A percentile compares a stretch with the other conserved stretches of the same genome.
These are phyloP conservation scores for Eublepharis macularius DNA, from an alignment of 2,113 vertebrate genomes.

Conservation along the genomic window DNA sequence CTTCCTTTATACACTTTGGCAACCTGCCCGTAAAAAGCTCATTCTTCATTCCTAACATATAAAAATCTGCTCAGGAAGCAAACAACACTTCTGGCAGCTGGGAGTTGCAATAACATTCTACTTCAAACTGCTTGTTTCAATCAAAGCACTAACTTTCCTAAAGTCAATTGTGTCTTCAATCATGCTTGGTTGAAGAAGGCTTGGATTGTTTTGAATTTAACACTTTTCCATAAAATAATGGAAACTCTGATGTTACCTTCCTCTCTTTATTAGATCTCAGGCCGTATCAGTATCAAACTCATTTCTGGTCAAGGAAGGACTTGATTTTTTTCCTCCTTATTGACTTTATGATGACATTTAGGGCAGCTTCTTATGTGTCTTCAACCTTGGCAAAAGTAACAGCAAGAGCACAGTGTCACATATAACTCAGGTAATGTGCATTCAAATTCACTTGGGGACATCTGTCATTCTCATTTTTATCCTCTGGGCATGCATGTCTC, in stretches of 20 bases:
- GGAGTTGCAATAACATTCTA: constrained; percentile 21
- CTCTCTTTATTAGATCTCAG: constrained; percentile 29
- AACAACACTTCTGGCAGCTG: constrained; percentile 30
- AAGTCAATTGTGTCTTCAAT: constrained; percentile 25
- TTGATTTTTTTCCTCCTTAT: background rate
- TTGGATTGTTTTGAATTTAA: constrained; percentile 25
- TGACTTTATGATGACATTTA: background rate
- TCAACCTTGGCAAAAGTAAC: background rate
- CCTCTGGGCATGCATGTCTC: background rate
- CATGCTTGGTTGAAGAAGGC: constrained; percentile 15
- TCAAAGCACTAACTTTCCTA: constrained; percentile 35
- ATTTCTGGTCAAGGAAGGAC: constrained; percentile 10
- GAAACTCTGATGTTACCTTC: constrained; percentile 7
- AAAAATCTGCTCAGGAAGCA: constrained; percentile 21
- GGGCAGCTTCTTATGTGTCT: background rate
- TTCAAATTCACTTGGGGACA: background rate
- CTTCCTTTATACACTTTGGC: constrained; percentile 1
- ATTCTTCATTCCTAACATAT: constrained; percentile 30
- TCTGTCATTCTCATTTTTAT: background rate
- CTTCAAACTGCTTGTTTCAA: constrained; percentile 27
- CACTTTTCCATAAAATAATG: constrained; percentile 31
- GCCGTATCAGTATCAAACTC: constrained; percentile 2
- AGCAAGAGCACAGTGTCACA: background rate
- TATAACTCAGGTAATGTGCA: background rate
- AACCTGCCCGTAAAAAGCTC: constrained; percentile 25